A percentile compares a stretch with the other conserved stretches of the same genome.
Evolutionary conservation across 2,888 invertebrate genomes (phyloP).

Genomic region (Agrenia bidenticulata): DNA sequence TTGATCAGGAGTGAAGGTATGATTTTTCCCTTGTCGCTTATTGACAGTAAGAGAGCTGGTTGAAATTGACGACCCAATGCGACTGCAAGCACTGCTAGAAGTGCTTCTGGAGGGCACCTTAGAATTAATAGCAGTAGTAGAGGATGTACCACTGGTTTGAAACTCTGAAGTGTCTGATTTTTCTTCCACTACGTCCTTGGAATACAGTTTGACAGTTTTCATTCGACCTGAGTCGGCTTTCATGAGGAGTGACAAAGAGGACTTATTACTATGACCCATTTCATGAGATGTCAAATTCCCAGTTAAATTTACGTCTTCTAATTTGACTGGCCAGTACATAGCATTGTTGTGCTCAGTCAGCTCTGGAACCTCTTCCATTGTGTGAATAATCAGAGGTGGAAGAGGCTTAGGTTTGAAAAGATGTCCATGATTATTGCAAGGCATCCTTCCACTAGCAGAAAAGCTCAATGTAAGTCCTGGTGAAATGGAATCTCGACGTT

Average conservation of each 20-base stretch:
- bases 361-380: constrained; percentile 7
- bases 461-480: neutral
- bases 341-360: neutral
- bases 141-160: constrained; percentile 8
- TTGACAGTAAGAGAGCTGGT: neutral
- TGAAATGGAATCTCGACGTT: neutral
- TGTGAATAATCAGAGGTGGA: constrained; percentile 13
- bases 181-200: neutral
- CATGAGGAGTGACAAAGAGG: constrained; percentile 1
- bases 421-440: neutral
- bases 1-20: constrained; percentile 58
- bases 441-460: neutral
- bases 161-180: neutral
- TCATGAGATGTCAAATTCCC: neutral
- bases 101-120: neutral
- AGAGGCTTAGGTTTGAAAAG: constrained; percentile 9
- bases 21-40: constrained; percentile 54
- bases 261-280: neutral
- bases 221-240: neutral
- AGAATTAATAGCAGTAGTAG: constrained; percentile 6
- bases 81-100: constrained; percentile 1
- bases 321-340: neutral
- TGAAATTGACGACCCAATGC: neutral
- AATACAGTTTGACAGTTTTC: neutral
- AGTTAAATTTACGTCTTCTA: neutral